Conservation (phyloP, 2,797 vertebrate genomes). For the Pitangus sulphuratus region DNA sequence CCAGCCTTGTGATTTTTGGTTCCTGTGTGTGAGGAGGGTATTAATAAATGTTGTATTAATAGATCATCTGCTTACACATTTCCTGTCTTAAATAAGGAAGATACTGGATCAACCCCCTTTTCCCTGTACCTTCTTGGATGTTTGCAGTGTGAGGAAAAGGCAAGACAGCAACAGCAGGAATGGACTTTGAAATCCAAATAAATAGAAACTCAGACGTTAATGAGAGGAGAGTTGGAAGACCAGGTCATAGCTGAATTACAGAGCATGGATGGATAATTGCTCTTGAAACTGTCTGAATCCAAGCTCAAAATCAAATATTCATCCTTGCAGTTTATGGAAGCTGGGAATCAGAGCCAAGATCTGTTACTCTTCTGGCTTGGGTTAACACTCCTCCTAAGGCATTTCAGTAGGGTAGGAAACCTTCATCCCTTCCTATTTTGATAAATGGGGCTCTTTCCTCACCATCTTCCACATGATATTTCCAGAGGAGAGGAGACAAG, state of each 20-base stretch:
- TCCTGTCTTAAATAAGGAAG: neutral
- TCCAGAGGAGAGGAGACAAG: neutral
- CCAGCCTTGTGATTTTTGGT: constrained; percentile 28
- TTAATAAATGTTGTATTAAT: constrained; percentile 56
- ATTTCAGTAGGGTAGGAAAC: neutral
- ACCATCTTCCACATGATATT: neutral
- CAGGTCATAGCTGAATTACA: neutral
- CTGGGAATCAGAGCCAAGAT: neutral
- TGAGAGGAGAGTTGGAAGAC: neutral
- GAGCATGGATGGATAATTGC: neutral
- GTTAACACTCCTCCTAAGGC: neutral
- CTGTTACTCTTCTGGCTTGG: neutral
- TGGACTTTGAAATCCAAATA: neutral
- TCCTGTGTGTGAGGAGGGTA: constrained; percentile 43
- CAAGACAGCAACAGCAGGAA: neutral
- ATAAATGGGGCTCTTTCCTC: neutral
- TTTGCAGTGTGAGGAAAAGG: neutral
- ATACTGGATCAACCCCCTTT: neutral
- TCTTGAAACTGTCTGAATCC: constrained; percentile 17
- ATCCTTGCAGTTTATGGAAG: neutral
- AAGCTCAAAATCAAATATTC: neutral
- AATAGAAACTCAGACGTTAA: neutral
- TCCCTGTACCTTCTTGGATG: neutral
- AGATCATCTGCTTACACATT: neutral
- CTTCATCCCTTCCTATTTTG: neutral